These are phyloP conservation scores for Cylindroiulus punctatus DNA, from an alignment of 2,888 invertebrate genomes.

Conservation along the genomic window DNA sequence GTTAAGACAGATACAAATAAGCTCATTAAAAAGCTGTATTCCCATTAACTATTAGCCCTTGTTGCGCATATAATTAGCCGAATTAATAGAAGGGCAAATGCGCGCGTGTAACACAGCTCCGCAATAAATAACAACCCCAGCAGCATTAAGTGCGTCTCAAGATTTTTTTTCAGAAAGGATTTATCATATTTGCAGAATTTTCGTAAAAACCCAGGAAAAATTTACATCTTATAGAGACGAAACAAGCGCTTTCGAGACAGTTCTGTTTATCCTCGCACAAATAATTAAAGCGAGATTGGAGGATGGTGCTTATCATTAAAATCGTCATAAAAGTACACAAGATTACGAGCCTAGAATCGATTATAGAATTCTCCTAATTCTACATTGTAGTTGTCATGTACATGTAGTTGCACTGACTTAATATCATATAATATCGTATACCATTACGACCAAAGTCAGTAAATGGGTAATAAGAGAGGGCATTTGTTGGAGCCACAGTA, in stretches of 20 bases:
- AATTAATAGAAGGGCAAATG: constrained; percentile 1
- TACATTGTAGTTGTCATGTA: no score
- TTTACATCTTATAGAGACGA: not conserved
- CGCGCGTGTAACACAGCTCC: not conserved
- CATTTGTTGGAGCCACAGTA: no score
- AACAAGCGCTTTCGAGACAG: not conserved
- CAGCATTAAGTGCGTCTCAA: not conserved
- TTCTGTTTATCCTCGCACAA: not conserved
- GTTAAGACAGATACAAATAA: constrained; percentile 7
- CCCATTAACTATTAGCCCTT: constrained; percentile 18
- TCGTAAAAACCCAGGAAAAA: not conserved
- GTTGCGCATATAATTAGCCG: not conserved
- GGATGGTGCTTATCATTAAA: not conserved
- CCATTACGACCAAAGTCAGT: no score
- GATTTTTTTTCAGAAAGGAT: not conserved
- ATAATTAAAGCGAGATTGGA: not conserved
- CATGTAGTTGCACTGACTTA: no score
- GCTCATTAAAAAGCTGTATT: constrained; percentile 18
- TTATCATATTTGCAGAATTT: not conserved
- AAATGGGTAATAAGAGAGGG: no score
- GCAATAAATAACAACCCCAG: not conserved
- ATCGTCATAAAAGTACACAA: not conserved
- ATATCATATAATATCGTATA: no score
- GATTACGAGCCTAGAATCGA: not conserved
- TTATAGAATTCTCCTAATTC: not conserved